Percentiles rank a stretch among this genome's conserved stretches.
Conservation (phyloP, 2,797 vertebrate species). For the Phoxinus dragarum region DNA sequence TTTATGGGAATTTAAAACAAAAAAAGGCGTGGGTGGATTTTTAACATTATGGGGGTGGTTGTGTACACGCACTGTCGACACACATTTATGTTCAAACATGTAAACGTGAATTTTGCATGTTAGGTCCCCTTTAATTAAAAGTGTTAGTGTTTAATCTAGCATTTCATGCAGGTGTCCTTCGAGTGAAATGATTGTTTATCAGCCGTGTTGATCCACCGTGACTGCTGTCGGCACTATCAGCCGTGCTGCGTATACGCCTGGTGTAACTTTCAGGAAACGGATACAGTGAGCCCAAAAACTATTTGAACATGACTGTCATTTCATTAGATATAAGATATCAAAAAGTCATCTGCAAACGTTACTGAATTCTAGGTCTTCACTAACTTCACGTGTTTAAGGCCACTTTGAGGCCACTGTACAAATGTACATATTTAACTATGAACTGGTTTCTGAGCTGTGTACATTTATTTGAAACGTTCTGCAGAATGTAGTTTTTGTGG, state of each 20-base stretch:
- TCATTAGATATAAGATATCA: not conserved
- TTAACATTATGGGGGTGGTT: too few relatives aligned
- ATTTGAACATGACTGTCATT: not conserved
- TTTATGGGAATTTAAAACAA: too few relatives aligned
- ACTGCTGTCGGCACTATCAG: not conserved
- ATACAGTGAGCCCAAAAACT: not conserved
- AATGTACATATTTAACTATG: not conserved
- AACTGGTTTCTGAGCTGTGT: not conserved
- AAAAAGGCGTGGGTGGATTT: too few relatives aligned
- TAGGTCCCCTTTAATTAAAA: not conserved
- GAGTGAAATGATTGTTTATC: constrained; percentile 13
- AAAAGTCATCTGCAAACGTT: not conserved
- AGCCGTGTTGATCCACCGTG: not conserved
- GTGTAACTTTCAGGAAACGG: not conserved
- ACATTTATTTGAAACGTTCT: not conserved
- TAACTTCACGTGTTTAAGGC: too few relatives aligned
- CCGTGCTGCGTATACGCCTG: not conserved
- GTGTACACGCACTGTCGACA: too few relatives aligned
- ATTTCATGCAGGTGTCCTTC: not conserved
- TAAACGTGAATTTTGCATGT: too few relatives aligned
- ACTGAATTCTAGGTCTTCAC: not conserved
- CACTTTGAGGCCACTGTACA: too few relatives aligned
- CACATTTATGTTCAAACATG: too few relatives aligned
- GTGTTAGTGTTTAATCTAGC: not conserved
- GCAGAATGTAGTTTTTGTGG: not conserved